Evolutionary conservation across 2,888 invertebrate genomes (phyloP).

Genomic region (Diadromus collaris): DNA sequence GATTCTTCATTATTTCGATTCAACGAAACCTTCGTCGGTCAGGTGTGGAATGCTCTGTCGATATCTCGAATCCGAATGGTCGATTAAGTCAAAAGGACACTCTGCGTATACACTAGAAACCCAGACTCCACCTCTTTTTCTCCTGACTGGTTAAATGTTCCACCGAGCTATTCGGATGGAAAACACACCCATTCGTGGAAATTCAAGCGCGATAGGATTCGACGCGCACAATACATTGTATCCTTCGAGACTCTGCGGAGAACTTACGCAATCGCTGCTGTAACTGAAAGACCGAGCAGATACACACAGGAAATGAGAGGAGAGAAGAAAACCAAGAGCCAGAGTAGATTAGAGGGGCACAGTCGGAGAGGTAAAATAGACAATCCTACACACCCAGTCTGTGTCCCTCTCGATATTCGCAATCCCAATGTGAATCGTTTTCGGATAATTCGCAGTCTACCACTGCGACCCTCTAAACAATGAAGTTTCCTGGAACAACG

Average conservation of each 20-base stretch:
- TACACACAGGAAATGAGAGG: background rate
- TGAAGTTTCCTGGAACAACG: constrained; percentile 13
- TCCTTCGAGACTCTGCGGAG: constrained; percentile 17
- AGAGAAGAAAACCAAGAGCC: constrained; percentile 27
- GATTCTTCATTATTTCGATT: constrained; percentile 16
- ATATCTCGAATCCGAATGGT: constrained; percentile 59
- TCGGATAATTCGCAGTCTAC: constrained; percentile 45
- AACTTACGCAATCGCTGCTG: constrained; percentile 28
- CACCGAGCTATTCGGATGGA: constrained; percentile 60
- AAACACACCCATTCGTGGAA: constrained; percentile 41
- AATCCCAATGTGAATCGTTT: constrained; percentile 50
- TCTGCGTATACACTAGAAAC: constrained; percentile 14
- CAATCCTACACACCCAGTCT: background rate
- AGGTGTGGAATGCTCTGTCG: constrained; percentile 31
- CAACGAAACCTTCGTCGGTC: background rate
- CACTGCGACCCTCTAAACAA: constrained; percentile 16
- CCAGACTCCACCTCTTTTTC: constrained; percentile 25
- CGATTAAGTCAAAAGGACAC: constrained; percentile 60
- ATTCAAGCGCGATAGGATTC: constrained; percentile 19
- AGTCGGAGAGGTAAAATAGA: background rate
- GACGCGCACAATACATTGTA: constrained; percentile 50
- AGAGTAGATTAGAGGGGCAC: constrained; percentile 13
- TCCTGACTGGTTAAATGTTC: constrained; percentile 37
- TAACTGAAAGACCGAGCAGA: constrained; percentile 7
- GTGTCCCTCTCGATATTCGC: constrained; percentile 38